A percentile compares a stretch with the other conserved stretches of the same genome.
phyloP scores from a whole-genome alignment of 1,140 invertebrate genomes.

The Rhagoletis pomonella region DNA sequence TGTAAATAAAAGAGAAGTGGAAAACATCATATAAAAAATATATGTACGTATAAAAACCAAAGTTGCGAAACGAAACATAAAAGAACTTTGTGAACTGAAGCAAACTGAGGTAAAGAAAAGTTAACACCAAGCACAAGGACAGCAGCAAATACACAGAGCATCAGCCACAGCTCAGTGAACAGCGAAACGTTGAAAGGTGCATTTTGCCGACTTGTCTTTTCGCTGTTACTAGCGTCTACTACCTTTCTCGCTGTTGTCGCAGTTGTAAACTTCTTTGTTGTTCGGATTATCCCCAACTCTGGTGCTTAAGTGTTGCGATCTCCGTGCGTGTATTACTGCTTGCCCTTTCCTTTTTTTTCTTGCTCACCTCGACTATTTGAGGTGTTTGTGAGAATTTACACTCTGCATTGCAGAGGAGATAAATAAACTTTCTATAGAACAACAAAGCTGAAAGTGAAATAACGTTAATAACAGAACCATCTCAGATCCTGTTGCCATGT shows the following conservation, averaged over 20 bases:
- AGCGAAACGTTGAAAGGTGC: slow-evolving; percentile 6
- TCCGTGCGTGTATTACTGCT: background rate
- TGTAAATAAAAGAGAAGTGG: background rate
- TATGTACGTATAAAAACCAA: background rate
- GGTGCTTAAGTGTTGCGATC: background rate
- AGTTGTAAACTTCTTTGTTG: background rate
- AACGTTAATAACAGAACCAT: no score
- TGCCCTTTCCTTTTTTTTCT: background rate
- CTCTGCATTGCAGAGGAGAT: background rate
- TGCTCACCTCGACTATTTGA: background rate
- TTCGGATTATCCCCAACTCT: background rate
- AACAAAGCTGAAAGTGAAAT: background rate
- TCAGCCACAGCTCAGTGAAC: slow-evolving; percentile 12
- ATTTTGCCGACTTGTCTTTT: background rate
- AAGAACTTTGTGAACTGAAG: background rate
- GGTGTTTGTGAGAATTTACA: background rate
- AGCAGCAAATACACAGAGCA: background rate
- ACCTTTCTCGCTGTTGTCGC: background rate
- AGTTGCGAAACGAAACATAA: background rate
- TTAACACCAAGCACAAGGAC: background rate
- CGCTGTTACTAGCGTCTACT: background rate
- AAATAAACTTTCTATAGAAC: background rate
- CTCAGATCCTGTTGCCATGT: no score
- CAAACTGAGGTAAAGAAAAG: background rate
- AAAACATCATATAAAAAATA: background rate